Evolutionary conservation across 2,888 invertebrate species (phyloP), one percentile per base, ranked within the genome.

Genomic region (Pandemis cinnamomeana): DNA sequence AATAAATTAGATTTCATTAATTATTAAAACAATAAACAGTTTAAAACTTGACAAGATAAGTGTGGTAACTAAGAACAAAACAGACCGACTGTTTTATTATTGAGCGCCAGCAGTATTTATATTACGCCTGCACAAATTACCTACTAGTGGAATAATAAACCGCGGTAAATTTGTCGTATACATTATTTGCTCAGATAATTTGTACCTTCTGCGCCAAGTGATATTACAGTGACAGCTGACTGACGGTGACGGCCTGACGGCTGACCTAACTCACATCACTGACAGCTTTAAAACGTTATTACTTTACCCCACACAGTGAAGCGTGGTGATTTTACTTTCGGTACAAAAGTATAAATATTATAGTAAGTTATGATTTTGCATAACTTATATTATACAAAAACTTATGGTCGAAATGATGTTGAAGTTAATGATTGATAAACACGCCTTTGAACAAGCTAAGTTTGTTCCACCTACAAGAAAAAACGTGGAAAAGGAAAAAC

Each of bases 101-200:
- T 41, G 48, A 44, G 63, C 69, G 63, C 46, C 20, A 63, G 58
- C 64, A 53, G 36, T 69, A 64, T 51, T 69, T 72, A 72, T 72
- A 69, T 69, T 51, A 72, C 44, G 68, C 63, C 63, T 42, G 58
- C 63, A 69, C 71, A 46, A 63, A 27, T 44, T 63, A 71, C 36
- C 41, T 41, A 20, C 67, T 72, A 53, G 62, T 69, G 48, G 48
- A 46, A 64, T 67, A 72, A 61, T 72, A 72, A 53, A 44, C 41
- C 58, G 63, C 72, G 46, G 53, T 69, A 68, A 69, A 68, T 68
- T 72, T 67, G 61, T 67, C 51, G 41, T 51, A 58, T 15, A 67
- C 67, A 67, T 72, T 51, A 63, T 72, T 64, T 72, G 58, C 63
- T 72, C 72, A 63, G 72, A 72, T 72, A 68, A 71, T 71, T 71